Evolutionary conservation across 2,113 vertebrate species (phyloP).

Genomic region (Dicaeum eximium): DNA sequence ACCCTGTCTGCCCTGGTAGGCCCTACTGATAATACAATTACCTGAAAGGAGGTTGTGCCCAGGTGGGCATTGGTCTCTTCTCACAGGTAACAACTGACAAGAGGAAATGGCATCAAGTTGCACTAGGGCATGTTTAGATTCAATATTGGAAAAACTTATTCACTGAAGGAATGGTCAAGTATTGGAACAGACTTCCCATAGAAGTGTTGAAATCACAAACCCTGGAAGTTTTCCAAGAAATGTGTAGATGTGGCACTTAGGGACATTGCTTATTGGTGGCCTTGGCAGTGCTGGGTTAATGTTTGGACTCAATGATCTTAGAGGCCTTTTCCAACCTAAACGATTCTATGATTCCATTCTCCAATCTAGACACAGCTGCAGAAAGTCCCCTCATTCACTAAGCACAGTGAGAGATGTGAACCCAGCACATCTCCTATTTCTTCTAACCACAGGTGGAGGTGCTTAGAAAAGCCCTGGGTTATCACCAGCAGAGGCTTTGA

Average conservation of each 20-base stretch:
- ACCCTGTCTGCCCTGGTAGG: background rate
- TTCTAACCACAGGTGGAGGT: background rate
- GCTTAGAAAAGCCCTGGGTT: background rate
- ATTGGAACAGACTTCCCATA: background rate
- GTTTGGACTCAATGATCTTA: background rate
- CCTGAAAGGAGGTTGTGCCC: background rate
- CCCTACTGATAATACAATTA: background rate
- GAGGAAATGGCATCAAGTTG: background rate
- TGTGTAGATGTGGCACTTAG: background rate
- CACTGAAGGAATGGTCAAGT: background rate
- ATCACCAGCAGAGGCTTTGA: background rate
- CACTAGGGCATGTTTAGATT: background rate
- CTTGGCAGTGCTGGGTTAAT: background rate
- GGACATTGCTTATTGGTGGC: background rate
- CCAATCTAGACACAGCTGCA: background rate
- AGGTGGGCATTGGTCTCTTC: background rate
- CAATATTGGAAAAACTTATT: background rate
- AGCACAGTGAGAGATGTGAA: background rate
- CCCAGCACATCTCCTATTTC: fast-evolving
- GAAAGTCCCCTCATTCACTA: background rate
- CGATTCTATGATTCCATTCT: background rate
- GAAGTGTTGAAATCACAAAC: background rate
- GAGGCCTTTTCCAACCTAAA: background rate
- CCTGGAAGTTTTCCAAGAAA: background rate
- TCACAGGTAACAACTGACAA: background rate